Evolutionary conservation across 1,140 invertebrate genomes (phyloP), one percentile per base, ranked within the genome.

Genomic region (Drosophila punjabiensis): DNA sequence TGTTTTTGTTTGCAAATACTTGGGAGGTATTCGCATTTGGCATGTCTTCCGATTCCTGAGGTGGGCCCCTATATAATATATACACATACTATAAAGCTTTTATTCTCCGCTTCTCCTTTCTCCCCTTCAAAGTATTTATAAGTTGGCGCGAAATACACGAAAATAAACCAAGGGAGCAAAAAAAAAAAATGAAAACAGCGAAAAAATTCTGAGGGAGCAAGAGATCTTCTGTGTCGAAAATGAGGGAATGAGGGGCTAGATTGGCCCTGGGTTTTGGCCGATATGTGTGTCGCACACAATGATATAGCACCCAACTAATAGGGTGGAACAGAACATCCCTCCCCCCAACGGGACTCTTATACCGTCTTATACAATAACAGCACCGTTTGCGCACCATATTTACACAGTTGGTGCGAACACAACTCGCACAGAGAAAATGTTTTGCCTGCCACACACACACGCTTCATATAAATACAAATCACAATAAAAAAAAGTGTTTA

Each of bases 1-100:
- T 88, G 77, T 88, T 79, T 88, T 89, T 88, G 86, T 88, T 88
- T 89, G 85, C 85, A 88, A 89, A 88, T 88, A 90, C 85, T 88
- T 88, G 60, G 76, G 68, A 58, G 77, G 76, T 79, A 73, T 90
- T 84, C 71, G 63, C 68, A 67, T 79, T 75, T 81, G 71, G 81
- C 77, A 73, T 85, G 75, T 85, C 79, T 76, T 76, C 53, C 50
- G 58, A 79, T 45, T 65, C 55, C 60, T 33, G 68, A 79, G 75
- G 64, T 71, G 66, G 79, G 69, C 68, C 35, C 45, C 45, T 28
- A 16, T 16, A 67, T 28, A 9, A 10, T n/a, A 24, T 16, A 50
- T 16, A 32, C 32, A 64, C 32, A 47, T 56, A 35, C 37, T 48
- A 41, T 13, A 53, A 48, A 74, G 70, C 70, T 61, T 56, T 76